Percentiles rank a stretch among this genome's conserved stretches.
These are phyloP conservation scores for Lucilia sericata DNA, from an alignment of 1,140 invertebrate species.

Conservation along the genomic window DNA sequence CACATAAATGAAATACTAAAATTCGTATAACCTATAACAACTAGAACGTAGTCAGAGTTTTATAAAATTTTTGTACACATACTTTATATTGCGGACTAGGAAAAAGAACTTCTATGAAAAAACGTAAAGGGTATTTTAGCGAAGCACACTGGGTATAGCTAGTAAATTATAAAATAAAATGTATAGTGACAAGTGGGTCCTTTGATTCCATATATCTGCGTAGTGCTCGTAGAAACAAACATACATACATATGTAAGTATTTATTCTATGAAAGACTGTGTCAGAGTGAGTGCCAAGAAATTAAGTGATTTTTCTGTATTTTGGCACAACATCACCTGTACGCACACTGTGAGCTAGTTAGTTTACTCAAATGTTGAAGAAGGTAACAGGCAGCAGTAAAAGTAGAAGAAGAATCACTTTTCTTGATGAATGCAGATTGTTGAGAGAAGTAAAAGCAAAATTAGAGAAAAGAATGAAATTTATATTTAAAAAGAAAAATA, in stretches of 20 bases:
- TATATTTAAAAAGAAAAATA: background rate
- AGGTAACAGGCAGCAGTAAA: background rate
- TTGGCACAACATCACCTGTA: background rate
- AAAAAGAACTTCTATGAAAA: no score
- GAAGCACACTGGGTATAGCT: no score
- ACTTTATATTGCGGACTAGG: no score
- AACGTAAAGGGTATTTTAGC: no score
- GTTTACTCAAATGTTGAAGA: slow-evolving; percentile 24
- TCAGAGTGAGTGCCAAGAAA: slow-evolving; percentile 31
- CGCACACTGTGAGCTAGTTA: background rate
- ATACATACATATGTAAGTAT: background rate
- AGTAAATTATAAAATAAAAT: background rate
- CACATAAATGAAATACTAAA: no score
- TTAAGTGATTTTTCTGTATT: slow-evolving; percentile 30
- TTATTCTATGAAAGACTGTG: background rate
- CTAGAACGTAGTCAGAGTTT: no score
- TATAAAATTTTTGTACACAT: no score
- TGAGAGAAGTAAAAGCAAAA: slow-evolving; percentile 19
- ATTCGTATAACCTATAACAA: no score
- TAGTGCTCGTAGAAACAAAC: background rate
- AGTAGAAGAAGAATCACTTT: slow-evolving; percentile 24
- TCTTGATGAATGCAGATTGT: slow-evolving; percentile 39
- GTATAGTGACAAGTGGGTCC: no score
- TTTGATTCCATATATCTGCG: no score
- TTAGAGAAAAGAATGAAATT: background rate